These are phyloP conservation scores for Anguilla pacifica DNA, from an alignment of 2,797 vertebrate species.

Conservation along the genomic window DNA sequence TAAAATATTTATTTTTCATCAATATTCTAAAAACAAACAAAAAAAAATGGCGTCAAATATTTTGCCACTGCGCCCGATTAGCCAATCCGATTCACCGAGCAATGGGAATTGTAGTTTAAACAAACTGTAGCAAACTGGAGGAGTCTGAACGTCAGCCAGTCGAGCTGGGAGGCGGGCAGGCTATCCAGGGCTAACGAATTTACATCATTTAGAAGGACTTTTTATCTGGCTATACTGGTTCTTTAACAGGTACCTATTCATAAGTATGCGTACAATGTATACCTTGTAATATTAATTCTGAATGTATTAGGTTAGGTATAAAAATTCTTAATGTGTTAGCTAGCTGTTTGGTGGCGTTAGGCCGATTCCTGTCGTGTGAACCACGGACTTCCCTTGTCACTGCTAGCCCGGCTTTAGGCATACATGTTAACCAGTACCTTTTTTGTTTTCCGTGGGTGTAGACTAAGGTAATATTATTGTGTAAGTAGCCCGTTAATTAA, in stretches of 20 bases:
- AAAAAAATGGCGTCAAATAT: neutral
- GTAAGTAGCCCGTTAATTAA: neutral
- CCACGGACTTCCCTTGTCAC: neutral
- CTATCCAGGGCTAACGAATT: neutral
- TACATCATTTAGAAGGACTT: neutral
- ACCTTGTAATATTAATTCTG: neutral
- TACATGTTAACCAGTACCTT: neutral
- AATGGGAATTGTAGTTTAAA: slow-evolving; percentile 26
- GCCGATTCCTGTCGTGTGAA: neutral
- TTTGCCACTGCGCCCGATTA: neutral
- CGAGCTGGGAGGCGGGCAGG: too few species aligned
- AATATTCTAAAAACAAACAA: too few species aligned
- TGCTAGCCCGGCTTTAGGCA: neutral
- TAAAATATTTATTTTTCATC: too few species aligned
- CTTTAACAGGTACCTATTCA: neutral
- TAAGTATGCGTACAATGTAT: neutral
- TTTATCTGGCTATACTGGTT: neutral
- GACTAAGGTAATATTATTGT: neutral
- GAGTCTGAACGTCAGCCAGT: neutral
- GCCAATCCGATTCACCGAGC: neutral
- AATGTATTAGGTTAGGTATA: neutral
- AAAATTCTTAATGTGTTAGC: neutral
- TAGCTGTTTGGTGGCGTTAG: neutral
- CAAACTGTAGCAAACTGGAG: neutral
- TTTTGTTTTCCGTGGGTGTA: neutral